Base-by-base conservation (phyloP, 2,797 vertebrate genomes). In the Sus cebifrons region DNA sequence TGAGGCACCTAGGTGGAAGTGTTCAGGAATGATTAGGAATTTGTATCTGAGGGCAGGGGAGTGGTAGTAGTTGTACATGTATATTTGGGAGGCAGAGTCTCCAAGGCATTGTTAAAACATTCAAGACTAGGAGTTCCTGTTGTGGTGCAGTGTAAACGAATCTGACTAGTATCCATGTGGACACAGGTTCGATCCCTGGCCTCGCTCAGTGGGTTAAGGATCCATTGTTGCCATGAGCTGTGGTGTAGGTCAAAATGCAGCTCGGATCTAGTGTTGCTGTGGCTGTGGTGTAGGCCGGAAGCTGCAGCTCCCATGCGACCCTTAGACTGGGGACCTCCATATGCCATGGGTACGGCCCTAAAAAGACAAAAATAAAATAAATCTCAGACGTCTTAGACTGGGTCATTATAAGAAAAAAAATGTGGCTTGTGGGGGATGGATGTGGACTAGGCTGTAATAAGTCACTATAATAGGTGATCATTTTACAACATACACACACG, bases 351-450 rank as follows among this genome's bases (percentile, higher is more conserved):
- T 49, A 10, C 1, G 44, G 44, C 44, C 44, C 44, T 49, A 49
- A 49, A 49, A 49, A 49, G 44, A 49, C 44, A 49, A 49, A 49
- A 54, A 54, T 54, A 54, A 54, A 54, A 54, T 54, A 54, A 54
- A 54, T 13, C 15, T 64, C 15, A 7, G 25, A 44, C 54, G 4
- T 36, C 36, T 36, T 83, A 25, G 17, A 12, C 60, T 20, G 27
- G 62, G 56, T 79, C 49, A 29, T 58, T 7, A 3, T 13, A 36
- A 70, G 62, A 40, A 60, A 40, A 65, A 65, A 5, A 36, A 3
- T 3, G 2, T 13, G 10, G 6, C 29, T 25, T 0, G 12, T 7
- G 21, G 58, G 6, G 15, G 58, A 67, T 29, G 36, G 56, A 0
- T 58, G 49, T 65, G 58, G 16, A 21, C 27, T 16, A 6, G 67